phyloP scores from a whole-genome alignment of 2,888 invertebrate genomes.

The Pecten maximus region DNA sequence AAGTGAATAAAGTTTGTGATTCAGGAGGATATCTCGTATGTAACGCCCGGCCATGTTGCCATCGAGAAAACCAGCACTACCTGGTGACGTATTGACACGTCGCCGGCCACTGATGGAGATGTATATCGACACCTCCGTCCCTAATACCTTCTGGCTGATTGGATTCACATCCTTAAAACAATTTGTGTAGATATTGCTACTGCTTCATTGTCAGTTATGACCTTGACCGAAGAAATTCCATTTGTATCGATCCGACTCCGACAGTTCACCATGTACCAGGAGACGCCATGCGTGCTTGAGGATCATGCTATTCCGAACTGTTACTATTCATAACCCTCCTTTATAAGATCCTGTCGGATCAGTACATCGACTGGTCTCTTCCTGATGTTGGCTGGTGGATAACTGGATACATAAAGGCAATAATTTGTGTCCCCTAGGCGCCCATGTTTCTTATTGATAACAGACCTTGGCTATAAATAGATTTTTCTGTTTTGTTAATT shows the following conservation, averaged over 20 bases:
- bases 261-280: not conserved
- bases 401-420: not conserved
- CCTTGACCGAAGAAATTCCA: constrained; percentile 13
- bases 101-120: not conserved
- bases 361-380: not conserved
- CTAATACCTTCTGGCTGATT: constrained; percentile 30
- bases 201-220: not conserved
- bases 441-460: not conserved
- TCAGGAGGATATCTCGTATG: not conserved
- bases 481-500: not conserved
- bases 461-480: not conserved
- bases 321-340: not conserved
- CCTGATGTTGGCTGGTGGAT: not conserved
- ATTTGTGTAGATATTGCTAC: constrained; percentile 24
- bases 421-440: constrained; percentile 3
- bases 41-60: not conserved
- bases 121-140: not conserved
- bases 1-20: not conserved
- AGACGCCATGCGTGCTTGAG: not conserved
- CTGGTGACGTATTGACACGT: not conserved
- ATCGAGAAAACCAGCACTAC: not conserved
- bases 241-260: not conserved
- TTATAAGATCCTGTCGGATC: not conserved
- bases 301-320: not conserved
- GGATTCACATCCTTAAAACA: constrained; percentile 7